A percentile compares a stretch with the other conserved stretches of the same genome.
Evolutionary conservation across 2,888 invertebrate species (phyloP).

Genomic region (Drosophila stalkeri): DNA sequence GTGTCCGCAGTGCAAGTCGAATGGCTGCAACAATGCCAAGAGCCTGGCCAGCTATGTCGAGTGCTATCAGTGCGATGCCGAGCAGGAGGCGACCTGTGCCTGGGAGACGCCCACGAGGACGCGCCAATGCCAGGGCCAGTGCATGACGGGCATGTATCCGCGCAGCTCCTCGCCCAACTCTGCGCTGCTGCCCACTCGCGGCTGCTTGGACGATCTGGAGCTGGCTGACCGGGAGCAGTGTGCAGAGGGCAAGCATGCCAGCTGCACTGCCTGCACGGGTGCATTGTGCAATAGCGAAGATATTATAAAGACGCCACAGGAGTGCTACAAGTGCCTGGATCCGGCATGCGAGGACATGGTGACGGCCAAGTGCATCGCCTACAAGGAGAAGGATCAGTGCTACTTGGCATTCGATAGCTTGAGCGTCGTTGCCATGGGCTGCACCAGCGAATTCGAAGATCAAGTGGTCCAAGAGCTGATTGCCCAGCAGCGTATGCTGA

Average conservation of each 20-base stretch:
- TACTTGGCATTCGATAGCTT: constrained; percentile 65
- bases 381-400: constrained; percentile 75
- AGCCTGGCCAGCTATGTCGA: constrained; percentile 64
- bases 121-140: constrained; percentile 75
- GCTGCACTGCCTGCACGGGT: constrained; percentile 70
- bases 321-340: constrained; percentile 72
- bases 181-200: constrained; percentile 73
- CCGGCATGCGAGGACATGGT: constrained; percentile 56
- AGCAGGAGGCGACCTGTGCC: constrained; percentile 54
- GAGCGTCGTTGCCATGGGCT: constrained; percentile 74
- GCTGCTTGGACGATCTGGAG: constrained; percentile 81
- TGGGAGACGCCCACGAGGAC: constrained; percentile 50
- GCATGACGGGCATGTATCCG: constrained; percentile 81
- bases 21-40: constrained; percentile 74
- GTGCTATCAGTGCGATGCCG: constrained; percentile 80
- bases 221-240: constrained; percentile 70
- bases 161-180: constrained; percentile 69
- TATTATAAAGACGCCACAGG: constrained; percentile 64
- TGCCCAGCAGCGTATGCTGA: constrained; percentile 62
- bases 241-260: constrained; percentile 43
- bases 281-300: constrained; percentile 68
- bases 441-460: constrained; percentile 78
- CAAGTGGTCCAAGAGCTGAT: constrained; percentile 65
- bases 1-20: constrained; percentile 81
- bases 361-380: constrained; percentile 60